phyloP scores from a whole-genome alignment of 2,888 invertebrate genomes.

The Lapara coniferarum region DNA sequence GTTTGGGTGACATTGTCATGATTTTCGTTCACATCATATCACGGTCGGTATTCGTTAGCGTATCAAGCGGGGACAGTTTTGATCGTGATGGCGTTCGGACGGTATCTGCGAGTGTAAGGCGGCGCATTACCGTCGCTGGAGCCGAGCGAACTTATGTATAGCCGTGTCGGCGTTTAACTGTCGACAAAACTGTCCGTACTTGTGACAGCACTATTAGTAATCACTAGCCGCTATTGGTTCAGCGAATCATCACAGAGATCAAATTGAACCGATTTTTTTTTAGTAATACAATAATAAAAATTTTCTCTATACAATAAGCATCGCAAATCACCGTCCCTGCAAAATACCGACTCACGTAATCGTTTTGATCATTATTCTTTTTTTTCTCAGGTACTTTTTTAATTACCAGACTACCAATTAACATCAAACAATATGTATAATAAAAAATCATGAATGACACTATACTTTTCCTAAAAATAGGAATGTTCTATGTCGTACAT shows the following conservation, averaged over 20 bases:
- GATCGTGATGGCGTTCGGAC: neutral
- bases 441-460: slow-evolving; percentile 24
- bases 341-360: slow-evolving; percentile 25
- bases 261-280: slow-evolving; percentile 39
- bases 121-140: neutral
- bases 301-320: slow-evolving; percentile 22
- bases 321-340: slow-evolving; percentile 17
- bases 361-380: slow-evolving; percentile 18
- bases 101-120: slow-evolving; percentile 15
- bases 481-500: slow-evolving; percentile 24
- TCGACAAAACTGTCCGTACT: slow-evolving; percentile 24
- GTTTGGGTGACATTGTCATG: slow-evolving; percentile 21
- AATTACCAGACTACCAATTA: slow-evolving; percentile 20
- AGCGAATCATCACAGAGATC: slow-evolving; percentile 50
- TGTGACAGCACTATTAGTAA: slow-evolving; percentile 32
- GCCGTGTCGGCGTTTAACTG: neutral
- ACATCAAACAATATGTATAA: slow-evolving; percentile 25
- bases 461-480: slow-evolving; percentile 23
- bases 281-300: slow-evolving; percentile 24
- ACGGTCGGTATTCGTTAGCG: slow-evolving; percentile 5
- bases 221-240: slow-evolving; percentile 27
- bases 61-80: neutral
- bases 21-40: slow-evolving; percentile 43
- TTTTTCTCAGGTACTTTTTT: slow-evolving; percentile 15
- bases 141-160: slow-evolving; percentile 9